These are phyloP conservation scores for Cynopterus brachyotis DNA, from an alignment of 2,113 vertebrate genomes.

Conservation along the genomic window DNA sequence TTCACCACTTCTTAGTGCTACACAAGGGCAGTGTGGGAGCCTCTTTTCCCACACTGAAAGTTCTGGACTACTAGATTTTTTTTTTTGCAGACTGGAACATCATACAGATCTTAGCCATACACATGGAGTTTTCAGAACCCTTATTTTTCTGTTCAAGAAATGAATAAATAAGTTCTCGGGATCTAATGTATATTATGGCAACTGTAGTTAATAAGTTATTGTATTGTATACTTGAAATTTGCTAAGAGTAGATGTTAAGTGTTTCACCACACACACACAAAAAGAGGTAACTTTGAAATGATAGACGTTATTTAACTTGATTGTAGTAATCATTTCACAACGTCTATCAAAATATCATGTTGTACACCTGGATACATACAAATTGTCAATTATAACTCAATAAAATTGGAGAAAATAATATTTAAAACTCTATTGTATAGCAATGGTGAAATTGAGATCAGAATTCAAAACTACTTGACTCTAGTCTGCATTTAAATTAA, in stretches of 20 bases:
- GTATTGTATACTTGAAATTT: background rate
- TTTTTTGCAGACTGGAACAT: background rate
- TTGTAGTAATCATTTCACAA: background rate
- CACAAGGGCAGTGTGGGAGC: background rate
- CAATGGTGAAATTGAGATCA: background rate
- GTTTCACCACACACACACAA: background rate
- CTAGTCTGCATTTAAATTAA: background rate
- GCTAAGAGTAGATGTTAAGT: background rate
- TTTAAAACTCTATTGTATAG: background rate
- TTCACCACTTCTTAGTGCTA: background rate
- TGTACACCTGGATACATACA: background rate
- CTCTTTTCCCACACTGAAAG: background rate
- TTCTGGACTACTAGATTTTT: background rate
- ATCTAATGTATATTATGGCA: background rate
- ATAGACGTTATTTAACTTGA: background rate
- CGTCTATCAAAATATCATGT: background rate
- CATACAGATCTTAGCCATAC: background rate
- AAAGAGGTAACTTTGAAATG: background rate
- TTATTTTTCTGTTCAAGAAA: conserved; percentile 2
- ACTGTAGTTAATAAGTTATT: background rate
- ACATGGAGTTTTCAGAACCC: conserved; percentile 4
- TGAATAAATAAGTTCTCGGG: background rate
- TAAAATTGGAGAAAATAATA: background rate
- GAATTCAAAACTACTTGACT: background rate
- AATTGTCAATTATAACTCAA: background rate